These are phyloP conservation scores for Cacatua alba DNA, from an alignment of 2,113 vertebrate genomes.

Conservation along the genomic window DNA sequence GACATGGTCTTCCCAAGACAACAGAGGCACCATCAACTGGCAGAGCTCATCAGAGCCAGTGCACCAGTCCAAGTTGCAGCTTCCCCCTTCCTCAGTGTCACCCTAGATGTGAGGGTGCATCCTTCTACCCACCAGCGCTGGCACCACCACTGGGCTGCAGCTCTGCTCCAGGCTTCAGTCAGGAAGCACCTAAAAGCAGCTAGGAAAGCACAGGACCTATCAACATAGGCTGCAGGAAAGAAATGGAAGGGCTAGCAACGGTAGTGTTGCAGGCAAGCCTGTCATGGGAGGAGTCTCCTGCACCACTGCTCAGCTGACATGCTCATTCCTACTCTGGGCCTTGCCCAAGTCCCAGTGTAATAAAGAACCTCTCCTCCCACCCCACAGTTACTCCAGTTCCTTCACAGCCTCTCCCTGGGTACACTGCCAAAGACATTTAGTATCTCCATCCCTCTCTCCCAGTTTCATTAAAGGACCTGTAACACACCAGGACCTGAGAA, in stretches of 20 bases:
- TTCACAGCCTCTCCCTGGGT: neutral
- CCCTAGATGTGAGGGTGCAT: neutral
- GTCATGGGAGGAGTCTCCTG: neutral
- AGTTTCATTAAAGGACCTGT: neutral
- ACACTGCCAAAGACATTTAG: neutral
- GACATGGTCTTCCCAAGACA: neutral
- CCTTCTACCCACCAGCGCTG: neutral
- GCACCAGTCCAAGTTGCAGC: neutral
- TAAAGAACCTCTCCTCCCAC: neutral
- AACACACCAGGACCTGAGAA: neutral
- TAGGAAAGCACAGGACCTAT: neutral
- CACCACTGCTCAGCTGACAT: neutral
- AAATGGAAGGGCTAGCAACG: neutral
- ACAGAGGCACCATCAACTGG: rapidly evolving
- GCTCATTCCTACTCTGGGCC: neutral
- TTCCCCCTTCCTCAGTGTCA: neutral
- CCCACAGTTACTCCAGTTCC: neutral
- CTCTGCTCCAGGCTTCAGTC: neutral
- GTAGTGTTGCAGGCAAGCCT: neutral
- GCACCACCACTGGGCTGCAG: neutral
- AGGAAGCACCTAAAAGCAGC: neutral
- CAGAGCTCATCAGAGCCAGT: neutral
- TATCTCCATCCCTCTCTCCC: neutral
- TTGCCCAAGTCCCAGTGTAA: neutral
- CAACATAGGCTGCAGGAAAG: neutral